A percentile compares a stretch with the other conserved stretches of the same genome.
These are phyloP conservation scores for Morpho deidamia DNA, from an alignment of 2,888 invertebrate genomes.

Conservation along the genomic window DNA sequence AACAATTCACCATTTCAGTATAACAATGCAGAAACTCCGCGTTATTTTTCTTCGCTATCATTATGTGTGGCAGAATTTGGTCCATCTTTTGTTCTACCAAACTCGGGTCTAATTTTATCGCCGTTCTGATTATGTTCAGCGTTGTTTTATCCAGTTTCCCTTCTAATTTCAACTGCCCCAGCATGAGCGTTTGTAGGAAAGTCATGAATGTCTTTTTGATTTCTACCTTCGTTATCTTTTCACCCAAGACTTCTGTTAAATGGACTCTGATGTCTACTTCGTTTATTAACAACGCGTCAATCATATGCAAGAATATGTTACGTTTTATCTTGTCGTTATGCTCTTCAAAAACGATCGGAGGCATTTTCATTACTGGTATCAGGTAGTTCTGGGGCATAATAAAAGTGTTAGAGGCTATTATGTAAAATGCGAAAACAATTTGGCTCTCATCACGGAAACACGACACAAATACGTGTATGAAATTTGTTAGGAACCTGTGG, in stretches of 20 bases:
- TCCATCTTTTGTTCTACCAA: conserved; percentile 60
- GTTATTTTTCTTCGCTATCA: conserved; percentile 52
- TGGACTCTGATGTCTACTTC: conserved; percentile 61
- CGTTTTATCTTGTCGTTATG: conserved; percentile 54
- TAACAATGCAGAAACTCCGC: conserved; percentile 40
- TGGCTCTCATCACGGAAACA: conserved; percentile 57
- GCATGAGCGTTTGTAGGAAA: conserved; percentile 58
- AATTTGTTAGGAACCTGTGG: conserved; percentile 48
- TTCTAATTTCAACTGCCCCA: conserved; percentile 55
- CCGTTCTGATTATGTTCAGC: conserved; percentile 52
- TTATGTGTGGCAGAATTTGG: conserved; percentile 54
- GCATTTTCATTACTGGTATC: conserved; percentile 48
- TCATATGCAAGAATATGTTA: conserved; percentile 54
- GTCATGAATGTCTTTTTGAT: conserved; percentile 57
- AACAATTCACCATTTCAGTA: conserved; percentile 52
- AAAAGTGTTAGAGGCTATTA: conserved; percentile 51
- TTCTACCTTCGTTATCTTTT: conserved; percentile 55
- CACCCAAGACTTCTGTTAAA: conserved; percentile 57
- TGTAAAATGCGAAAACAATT: conserved; percentile 61
- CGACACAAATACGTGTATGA: conserved; percentile 56
- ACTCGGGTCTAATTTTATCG: conserved; percentile 59
- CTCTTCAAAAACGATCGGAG: conserved; percentile 42
- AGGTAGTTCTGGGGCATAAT: conserved; percentile 59
- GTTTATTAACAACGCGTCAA: conserved; percentile 47
- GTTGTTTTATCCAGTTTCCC: conserved; percentile 56